Evolutionary conservation across 1,140 invertebrate species (phyloP), one percentile per base, ranked within the genome.

Genomic region (Drosophila kurseongensis): DNA sequence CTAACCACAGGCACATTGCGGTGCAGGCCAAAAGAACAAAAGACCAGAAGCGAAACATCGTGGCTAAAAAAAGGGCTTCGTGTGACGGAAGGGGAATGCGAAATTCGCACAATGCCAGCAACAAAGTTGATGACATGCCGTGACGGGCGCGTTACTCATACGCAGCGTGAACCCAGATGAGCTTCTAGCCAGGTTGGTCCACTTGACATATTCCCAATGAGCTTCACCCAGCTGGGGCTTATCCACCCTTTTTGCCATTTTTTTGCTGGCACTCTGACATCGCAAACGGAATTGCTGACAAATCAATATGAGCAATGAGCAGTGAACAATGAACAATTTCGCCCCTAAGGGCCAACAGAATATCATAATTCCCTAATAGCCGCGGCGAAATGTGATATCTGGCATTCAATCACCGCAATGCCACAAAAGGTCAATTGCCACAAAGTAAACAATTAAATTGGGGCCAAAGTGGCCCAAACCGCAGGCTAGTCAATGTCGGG

Each of bases 361-460:
- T 79, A 59, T 82, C 67, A 88, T 83, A 74, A 77, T 83, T 59
- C 60, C 58, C 75, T 77, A 77, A 77, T 77, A 71, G 74, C 35
- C 51, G n/a, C n/a, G 16, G 6, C 40, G 56, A 61, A 69, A 60
- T 68, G 16, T 48, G 55, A 59, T 72, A 75, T 76, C 76, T 51
- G 18, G 44, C 56, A 66, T 71, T 57, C 73, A 85, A 71, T 74
- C 59, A 75, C 75, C 67, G 74, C 73, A 58, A 38, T 59, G 72
- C 72, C 81, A 58, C 81, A 66, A 60, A 52, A 73, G 67, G 67
- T 57, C 81, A 89, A 89, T 84, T 75, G 68, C 72, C 76, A 47
- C 68, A 83, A 69, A 74, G 71, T 75, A 88, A 88, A 88, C 84
- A 89, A 89, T 88, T 88, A 88, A 89, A 42, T 51, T 76, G 47